Conservation (phyloP, 2,113 vertebrate genomes). For the Pterocles gutturalis region DNA sequence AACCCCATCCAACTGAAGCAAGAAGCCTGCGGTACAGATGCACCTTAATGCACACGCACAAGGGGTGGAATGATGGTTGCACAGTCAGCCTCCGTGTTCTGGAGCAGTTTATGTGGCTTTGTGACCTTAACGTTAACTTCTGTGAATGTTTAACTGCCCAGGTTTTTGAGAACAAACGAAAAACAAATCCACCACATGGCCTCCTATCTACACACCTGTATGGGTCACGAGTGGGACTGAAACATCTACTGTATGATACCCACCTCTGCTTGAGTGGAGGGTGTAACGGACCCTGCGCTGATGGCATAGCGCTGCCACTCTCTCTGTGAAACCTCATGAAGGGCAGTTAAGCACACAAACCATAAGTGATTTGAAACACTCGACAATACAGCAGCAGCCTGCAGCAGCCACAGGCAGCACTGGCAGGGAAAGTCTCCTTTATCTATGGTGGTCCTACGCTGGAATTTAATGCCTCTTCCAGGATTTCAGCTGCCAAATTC, state of each 20-base stretch:
- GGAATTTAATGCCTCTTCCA: not conserved
- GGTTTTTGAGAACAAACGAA: not conserved
- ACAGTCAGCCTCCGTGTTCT: fast-evolving
- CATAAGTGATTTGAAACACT: not conserved
- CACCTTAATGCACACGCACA: not conserved
- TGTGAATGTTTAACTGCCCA: slow-evolving; percentile 21
- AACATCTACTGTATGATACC: not conserved
- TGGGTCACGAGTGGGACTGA: not conserved
- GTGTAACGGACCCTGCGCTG: not conserved
- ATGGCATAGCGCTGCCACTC: not conserved
- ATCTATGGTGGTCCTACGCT: not conserved
- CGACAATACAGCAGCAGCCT: not conserved
- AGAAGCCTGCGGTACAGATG: fast-evolving
- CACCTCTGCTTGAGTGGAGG: fast-evolving
- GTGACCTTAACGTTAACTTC: not conserved
- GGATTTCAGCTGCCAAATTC: not conserved
- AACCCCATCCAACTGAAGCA: not conserved
- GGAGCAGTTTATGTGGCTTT: not conserved
- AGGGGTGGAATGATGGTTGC: not conserved
- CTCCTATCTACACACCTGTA: not conserved
- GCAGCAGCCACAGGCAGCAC: not conserved
- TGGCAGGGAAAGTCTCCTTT: not conserved
- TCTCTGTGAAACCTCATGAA: not conserved
- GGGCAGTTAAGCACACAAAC: not conserved
- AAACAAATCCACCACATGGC: not conserved